These are phyloP conservation scores for Sphenopsis melanotis DNA, from an alignment of 2,797 vertebrate genomes.

Conservation along the genomic window DNA sequence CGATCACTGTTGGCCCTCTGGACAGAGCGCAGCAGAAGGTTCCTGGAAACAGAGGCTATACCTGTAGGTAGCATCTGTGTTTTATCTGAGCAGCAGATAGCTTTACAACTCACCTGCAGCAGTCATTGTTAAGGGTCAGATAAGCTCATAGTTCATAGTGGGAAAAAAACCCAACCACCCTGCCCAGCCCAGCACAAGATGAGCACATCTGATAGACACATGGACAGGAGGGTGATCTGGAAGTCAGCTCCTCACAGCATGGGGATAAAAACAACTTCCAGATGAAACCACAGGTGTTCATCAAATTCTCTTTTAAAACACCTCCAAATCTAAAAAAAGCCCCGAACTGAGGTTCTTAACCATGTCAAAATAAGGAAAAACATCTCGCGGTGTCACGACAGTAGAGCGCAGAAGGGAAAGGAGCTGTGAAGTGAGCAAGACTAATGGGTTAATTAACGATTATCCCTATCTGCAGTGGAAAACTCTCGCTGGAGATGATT, in stretches of 20 bases:
- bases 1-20: not conserved
- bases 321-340: not conserved
- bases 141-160: not conserved
- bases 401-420: not conserved
- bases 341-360: not conserved
- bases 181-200: not conserved
- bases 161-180: not conserved
- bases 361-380: not conserved
- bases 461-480: not conserved
- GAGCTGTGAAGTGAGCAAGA: not conserved
- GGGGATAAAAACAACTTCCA: conserved; percentile 22
- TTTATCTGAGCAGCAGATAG: not conserved
- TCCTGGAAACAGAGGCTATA: not conserved
- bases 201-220: conserved; percentile 11
- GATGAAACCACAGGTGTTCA: conserved; percentile 35
- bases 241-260: conserved; percentile 5
- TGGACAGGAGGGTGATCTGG: not conserved
- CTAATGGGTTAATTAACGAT: not conserved
- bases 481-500: not conserved
- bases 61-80: not conserved
- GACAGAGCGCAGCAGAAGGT: not conserved
- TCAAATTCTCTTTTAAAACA: not conserved
- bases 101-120: not conserved
- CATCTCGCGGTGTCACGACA: not conserved
- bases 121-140: not conserved